phyloP scores from a whole-genome alignment of 2,888 invertebrate species.

The Drosophila seclusa region DNA sequence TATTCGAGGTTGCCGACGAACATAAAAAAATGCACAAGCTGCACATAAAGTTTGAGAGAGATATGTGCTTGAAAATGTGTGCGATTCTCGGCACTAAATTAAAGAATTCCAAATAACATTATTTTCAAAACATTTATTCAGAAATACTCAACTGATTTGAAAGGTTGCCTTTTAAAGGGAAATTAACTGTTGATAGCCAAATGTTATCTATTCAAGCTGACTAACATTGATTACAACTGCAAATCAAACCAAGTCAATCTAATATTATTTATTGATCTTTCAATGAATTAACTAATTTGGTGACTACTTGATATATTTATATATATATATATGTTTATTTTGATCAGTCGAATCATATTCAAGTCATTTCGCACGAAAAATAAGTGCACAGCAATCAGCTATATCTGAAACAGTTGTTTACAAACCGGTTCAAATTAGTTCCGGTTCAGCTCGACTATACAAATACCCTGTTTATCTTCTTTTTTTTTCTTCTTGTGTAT shows the following conservation, averaged over 20 bases:
- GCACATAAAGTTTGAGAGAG: constrained; percentile 15
- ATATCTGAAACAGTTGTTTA: constrained; percentile 48
- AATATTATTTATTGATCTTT: background rate
- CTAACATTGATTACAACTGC: background rate
- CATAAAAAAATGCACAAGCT: constrained; percentile 17
- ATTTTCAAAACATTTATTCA: background rate
- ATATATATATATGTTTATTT: constrained; percentile 1
- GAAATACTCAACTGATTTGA: background rate
- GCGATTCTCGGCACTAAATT: background rate
- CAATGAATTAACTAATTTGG: background rate
- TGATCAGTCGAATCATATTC: constrained; percentile 23
- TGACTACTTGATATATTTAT: background rate
- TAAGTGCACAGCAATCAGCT: constrained; percentile 23
- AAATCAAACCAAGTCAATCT: background rate
- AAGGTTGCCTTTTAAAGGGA: background rate
- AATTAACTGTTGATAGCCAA: background rate
- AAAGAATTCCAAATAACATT: background rate
- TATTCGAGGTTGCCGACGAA: constrained; percentile 38
- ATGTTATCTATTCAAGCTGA: background rate
- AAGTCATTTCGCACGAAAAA: constrained; percentile 24
- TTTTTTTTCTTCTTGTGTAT: background rate
- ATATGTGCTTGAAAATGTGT: background rate
- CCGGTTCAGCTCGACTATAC: background rate
- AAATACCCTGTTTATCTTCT: constrained; percentile 11
- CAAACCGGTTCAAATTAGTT: constrained; percentile 22